Base-by-base conservation (phyloP, 1,140 invertebrate genomes). In the Charaxes varanes region DNA sequence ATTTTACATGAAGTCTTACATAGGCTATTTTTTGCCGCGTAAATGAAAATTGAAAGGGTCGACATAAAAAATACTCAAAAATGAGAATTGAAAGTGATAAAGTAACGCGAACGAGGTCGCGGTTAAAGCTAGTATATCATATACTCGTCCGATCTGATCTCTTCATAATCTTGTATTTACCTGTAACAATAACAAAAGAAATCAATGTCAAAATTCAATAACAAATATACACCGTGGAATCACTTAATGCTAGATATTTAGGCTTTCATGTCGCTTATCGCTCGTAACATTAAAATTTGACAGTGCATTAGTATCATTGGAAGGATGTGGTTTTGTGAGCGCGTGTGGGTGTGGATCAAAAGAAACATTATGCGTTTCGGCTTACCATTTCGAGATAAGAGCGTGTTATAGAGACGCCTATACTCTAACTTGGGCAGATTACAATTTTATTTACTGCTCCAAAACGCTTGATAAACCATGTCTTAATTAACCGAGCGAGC, bases 401-500 rank as follows among this genome's bases (percentile, higher is more conserved):
- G 49, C 54, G 72, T 76, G 66, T 69, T 68, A 65, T 71, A 35
- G 60, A 76, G 69, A 71, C 72, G 68, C 72, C 77, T 71, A 61
- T 71, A 51, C 66, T 61, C 48, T 69, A 60, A 73, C 47, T 47
- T 59, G 56, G 54, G 65, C 56, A 79, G 78, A 82, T 82, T 76
- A 79, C 66, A 67, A 66, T 67, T 82, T 82, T 82, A 78, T 82
- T 82, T 82, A 82, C 72, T 73, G 60, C 78, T 62, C 65, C 47
- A 77, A 79, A 81, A 76, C 70, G 71, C 71, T 79, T 76, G 78
- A 79, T 82, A 79, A 82, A 76, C 71, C 72, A 78, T 76, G 72
- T 82, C 78, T 82, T 82, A 82, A 82, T 82, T 82, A 82, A 78
- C 78, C 63, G 64, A 77, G 70, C 66, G 62, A 66, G 70, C 58